Conservation (phyloP, 2,888 invertebrate genomes). For the Pandemis heparana region DNA sequence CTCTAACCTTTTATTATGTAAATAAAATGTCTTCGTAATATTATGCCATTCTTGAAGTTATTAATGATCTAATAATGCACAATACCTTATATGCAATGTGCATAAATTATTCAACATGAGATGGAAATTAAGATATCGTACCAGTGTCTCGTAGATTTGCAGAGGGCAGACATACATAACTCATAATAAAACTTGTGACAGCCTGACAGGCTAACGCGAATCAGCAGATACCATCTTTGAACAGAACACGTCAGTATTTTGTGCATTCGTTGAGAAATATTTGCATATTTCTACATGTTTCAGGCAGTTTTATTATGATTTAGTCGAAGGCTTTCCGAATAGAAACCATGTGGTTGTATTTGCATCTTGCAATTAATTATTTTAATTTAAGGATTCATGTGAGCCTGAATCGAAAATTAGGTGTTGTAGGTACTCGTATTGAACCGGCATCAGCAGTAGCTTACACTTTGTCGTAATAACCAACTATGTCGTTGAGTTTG, state of each 20-base stretch:
- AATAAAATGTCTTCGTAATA: constrained; percentile 15
- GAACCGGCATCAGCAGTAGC: too few species aligned
- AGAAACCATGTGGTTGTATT: too few species aligned
- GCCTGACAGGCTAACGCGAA: background rate
- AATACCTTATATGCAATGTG: background rate
- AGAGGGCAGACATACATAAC: too few species aligned
- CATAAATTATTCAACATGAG: constrained; percentile 10
- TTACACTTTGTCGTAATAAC: too few species aligned
- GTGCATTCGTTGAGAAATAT: background rate
- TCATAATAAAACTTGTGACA: too few species aligned
- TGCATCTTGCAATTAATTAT: too few species aligned
- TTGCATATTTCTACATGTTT: background rate
- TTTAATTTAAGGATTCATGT: too few species aligned
- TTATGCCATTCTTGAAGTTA: background rate
- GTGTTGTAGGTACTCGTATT: too few species aligned
- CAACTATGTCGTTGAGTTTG: too few species aligned
- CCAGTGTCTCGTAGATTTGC: background rate
- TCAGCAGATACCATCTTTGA: background rate
- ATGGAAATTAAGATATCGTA: constrained; percentile 14
- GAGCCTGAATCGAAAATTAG: too few species aligned
- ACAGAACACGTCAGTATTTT: background rate
- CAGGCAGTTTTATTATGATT: too few species aligned
- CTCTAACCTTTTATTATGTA: constrained; percentile 15
- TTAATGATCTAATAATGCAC: constrained; percentile 4
- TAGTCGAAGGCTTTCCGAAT: too few species aligned